Conservation (phyloP, 2,797 vertebrate genomes). For the Melanotaenia trifasciata region DNA sequence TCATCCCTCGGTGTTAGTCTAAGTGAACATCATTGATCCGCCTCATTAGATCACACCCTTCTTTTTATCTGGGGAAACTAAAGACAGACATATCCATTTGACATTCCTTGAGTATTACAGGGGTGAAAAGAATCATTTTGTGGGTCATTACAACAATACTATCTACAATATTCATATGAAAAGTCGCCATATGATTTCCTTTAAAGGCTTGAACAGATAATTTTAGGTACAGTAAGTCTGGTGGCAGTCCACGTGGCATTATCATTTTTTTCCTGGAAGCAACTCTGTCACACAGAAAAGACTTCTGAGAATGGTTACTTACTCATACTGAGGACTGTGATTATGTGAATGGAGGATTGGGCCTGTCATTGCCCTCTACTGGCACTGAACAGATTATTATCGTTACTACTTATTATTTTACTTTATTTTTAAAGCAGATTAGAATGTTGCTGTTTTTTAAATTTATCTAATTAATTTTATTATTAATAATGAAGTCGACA, state of each 20-base stretch:
- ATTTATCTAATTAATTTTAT: too few species aligned
- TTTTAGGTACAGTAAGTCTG: conserved; percentile 6
- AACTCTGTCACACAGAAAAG: conserved; percentile 12
- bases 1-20: conserved; percentile 53
- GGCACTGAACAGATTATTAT: conserved; percentile 16
- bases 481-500: neutral
- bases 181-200: neutral
- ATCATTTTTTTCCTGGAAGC: conserved; percentile 39
- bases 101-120: neutral
- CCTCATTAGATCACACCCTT: conserved; percentile 61
- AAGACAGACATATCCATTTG: conserved; percentile 17
- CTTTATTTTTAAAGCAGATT: too few species aligned
- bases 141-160: neutral
- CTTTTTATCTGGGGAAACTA: conserved; percentile 47
- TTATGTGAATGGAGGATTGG: conserved; percentile 16
- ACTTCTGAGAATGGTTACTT: conserved; percentile 42
- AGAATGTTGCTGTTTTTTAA: too few species aligned
- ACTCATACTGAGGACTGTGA: conserved; percentile 12
- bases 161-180: neutral
- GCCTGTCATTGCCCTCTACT: conserved; percentile 71
- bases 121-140: neutral
- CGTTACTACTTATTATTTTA: neutral
- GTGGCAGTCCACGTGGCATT: conserved; percentile 30
- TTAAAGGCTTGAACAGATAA: conserved; percentile 13
- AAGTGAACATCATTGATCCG: conserved; percentile 70